Conservation (phyloP, 2,797 vertebrate species). For the Triplophysa yarkandensis region DNA sequence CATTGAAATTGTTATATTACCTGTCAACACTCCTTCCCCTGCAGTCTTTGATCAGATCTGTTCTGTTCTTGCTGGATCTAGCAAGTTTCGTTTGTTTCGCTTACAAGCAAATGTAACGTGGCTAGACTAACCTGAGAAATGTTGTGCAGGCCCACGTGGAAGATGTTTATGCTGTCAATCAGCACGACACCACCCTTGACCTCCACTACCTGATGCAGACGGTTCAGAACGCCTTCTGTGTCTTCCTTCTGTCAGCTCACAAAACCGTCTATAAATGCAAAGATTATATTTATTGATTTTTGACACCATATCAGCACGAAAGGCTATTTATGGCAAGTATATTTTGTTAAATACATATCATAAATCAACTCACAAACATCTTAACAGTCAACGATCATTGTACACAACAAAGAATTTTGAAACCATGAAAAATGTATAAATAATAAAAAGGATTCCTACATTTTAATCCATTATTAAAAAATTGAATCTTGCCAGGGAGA, state of each 20-base stretch:
- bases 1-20: slow-evolving; percentile 33
- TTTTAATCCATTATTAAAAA: no score
- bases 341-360: no score
- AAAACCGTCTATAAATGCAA: slow-evolving; percentile 59
- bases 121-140: slow-evolving; percentile 67
- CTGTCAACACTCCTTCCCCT: slow-evolving; percentile 55
- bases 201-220: slow-evolving; percentile 69
- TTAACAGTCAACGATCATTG: no score
- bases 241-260: slow-evolving; percentile 69
- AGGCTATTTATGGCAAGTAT: no score
- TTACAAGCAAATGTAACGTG: slow-evolving; percentile 6
- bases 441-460: no score
- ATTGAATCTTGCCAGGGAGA: no score
- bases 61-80: slow-evolving; percentile 21
- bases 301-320: no score
- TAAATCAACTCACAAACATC: no score
- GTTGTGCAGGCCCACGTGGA: slow-evolving; percentile 67
- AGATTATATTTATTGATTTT: no score
- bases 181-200: slow-evolving; percentile 66
- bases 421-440: no score
- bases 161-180: slow-evolving; percentile 69
- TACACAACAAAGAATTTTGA: no score
- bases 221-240: slow-evolving; percentile 68
- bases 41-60: slow-evolving; percentile 13
- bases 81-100: slow-evolving; percentile 4